These are phyloP conservation scores for Tachyglossus aculeatus DNA, from an alignment of 2,797 vertebrate genomes.

Conservation along the genomic window DNA sequence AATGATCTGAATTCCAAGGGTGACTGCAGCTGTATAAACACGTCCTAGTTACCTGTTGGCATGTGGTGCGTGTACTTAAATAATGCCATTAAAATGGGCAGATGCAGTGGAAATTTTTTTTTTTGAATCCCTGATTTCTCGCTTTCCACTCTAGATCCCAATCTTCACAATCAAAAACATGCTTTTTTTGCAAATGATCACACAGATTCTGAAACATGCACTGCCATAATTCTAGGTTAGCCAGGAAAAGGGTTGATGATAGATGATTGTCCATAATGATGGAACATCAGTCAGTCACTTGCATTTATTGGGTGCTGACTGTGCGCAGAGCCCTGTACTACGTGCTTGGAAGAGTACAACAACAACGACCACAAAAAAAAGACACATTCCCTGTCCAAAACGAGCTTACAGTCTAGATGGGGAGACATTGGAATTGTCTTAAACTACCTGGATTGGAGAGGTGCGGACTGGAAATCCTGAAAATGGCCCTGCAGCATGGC, in stretches of 20 bases:
- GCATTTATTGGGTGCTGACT: too few relatives aligned
- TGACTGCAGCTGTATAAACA: neutral
- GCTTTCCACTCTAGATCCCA: neutral
- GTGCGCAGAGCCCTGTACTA: too few relatives aligned
- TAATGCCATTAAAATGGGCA: neutral
- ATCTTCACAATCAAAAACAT: neutral
- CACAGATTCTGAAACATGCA: constrained; percentile 3
- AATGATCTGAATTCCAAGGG: neutral
- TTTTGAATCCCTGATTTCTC: neutral
- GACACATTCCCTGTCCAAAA: too few relatives aligned
- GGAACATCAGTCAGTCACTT: too few relatives aligned
- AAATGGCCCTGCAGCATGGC: too few relatives aligned
- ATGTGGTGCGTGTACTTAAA: neutral
- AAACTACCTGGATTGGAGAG: too few relatives aligned
- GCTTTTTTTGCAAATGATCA: constrained; percentile 5
- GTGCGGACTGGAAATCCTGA: too few relatives aligned
- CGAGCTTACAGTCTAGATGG: too few relatives aligned
- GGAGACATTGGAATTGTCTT: too few relatives aligned
- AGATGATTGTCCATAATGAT: too few relatives aligned
- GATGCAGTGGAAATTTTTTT: neutral
- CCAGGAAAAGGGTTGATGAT: neutral
- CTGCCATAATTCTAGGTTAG: neutral
- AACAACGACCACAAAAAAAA: too few relatives aligned
- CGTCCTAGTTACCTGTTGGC: neutral
- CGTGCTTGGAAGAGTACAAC: too few relatives aligned